Evolutionary conservation across 2,888 invertebrate species (phyloP).

Genomic region (Euphydryas editha): DNA sequence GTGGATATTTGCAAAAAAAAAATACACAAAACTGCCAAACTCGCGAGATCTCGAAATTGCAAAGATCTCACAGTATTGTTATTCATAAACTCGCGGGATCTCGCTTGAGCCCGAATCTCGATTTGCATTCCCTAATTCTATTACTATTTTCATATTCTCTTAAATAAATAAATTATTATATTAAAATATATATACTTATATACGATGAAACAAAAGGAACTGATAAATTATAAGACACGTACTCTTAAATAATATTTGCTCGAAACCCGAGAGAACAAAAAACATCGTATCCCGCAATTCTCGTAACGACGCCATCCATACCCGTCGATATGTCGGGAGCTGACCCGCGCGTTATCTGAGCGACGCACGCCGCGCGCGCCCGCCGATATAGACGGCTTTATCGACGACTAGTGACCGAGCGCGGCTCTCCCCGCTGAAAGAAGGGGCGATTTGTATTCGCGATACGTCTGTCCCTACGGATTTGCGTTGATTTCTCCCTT

Average conservation of each 20-base stretch:
- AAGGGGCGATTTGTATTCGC: slow-evolving; percentile 10
- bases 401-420: slow-evolving; percentile 8
- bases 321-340: slow-evolving; percentile 19
- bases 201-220: too few species aligned
- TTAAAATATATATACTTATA: neutral
- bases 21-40: too few species aligned
- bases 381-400: slow-evolving; percentile 5
- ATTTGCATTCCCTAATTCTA: too few species aligned
- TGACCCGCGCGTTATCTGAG: slow-evolving; percentile 15
- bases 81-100: too few species aligned
- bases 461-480: neutral
- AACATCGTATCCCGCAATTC: neutral
- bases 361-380: slow-evolving; percentile 7
- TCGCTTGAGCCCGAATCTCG: too few species aligned
- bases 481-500: slow-evolving; percentile 8
- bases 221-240: neutral
- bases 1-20: too few species aligned
- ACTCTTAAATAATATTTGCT: neutral
- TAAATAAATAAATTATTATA: neutral
- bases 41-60: too few species aligned
- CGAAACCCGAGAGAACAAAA: neutral
- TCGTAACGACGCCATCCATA: neutral
- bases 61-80: too few species aligned
- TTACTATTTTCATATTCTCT: too few species aligned
- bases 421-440: neutral